Conservation (phyloP, 53 echinoderm and acorn worm species). For the Temnopleurus reevesii region DNA sequence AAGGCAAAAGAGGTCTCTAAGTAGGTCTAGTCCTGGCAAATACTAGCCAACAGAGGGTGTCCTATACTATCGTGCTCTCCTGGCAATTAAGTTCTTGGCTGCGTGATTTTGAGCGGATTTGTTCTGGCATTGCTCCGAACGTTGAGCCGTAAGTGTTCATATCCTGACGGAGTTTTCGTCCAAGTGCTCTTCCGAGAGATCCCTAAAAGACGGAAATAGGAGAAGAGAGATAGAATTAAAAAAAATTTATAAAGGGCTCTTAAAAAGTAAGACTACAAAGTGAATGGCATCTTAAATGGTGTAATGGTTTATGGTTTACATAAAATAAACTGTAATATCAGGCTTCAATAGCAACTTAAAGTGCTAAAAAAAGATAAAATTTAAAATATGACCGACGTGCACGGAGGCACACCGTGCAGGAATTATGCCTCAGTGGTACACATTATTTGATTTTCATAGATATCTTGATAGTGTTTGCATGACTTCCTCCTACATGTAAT, state of each 20-base stretch:
- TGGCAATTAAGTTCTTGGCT: conserved; percentile 83
- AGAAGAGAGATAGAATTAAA: neutral
- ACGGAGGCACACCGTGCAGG: too few species aligned
- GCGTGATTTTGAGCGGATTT: conserved; percentile 80
- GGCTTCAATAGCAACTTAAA: too few species aligned
- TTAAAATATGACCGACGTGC: too few species aligned
- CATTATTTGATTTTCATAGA: too few species aligned
- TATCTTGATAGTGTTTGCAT: too few species aligned
- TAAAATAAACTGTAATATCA: neutral
- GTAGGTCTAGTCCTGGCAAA: neutral
- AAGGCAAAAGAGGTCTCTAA: neutral
- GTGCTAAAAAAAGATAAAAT: too few species aligned
- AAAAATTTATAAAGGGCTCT: too few species aligned
- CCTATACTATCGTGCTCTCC: conserved; percentile 48
- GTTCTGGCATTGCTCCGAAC: conserved; percentile 79
- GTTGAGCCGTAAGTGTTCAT: conserved; percentile 66
- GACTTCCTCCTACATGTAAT: too few species aligned
- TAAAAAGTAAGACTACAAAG: too few species aligned
- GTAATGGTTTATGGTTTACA: neutral
- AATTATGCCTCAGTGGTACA: too few species aligned
- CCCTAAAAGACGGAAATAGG: conserved; percentile 62
- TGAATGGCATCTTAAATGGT: too few species aligned
- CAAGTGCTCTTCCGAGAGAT: conserved; percentile 90
- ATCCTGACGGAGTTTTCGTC: conserved; percentile 84
- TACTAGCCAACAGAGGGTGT: neutral